A percentile compares a stretch with the other conserved stretches of the same genome.
Conservation (phyloP, 2,113 vertebrate species). For the Halcyon senegalensis region DNA sequence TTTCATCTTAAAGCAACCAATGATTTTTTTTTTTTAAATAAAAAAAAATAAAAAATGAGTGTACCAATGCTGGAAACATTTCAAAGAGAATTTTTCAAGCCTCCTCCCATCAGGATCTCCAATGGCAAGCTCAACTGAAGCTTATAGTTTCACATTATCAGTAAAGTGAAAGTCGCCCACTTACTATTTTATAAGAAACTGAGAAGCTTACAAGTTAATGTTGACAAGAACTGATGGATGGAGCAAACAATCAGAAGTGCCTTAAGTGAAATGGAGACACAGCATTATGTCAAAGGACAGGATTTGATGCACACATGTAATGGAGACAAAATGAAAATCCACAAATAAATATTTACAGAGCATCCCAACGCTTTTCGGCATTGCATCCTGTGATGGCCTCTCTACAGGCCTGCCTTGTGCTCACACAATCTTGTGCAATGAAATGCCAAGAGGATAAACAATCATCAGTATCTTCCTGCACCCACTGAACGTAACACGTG, state of each 20-base stretch:
- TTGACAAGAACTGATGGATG: not conserved
- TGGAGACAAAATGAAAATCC: not conserved
- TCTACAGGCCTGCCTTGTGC: not conserved
- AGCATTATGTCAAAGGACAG: not conserved
- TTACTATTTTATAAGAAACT: not conserved
- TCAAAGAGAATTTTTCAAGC: constrained; percentile 25
- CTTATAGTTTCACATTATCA: not conserved
- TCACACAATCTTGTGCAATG: not conserved
- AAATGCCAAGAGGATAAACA: not conserved
- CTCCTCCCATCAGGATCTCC: constrained; percentile 28
- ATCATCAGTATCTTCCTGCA: not conserved
- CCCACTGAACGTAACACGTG: not conserved
- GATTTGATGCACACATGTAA: not conserved
- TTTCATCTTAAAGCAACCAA: constrained; percentile 57
- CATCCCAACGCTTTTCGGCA: not conserved
- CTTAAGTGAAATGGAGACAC: not conserved
- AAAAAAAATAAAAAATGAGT: not conserved
- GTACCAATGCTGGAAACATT: constrained; percentile 46
- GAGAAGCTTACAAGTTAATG: not conserved
- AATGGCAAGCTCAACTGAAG: not conserved
- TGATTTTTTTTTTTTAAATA: constrained; percentile 12
- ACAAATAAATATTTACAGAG: not conserved
- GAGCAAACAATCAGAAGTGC: not conserved
- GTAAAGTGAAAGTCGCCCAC: not conserved
- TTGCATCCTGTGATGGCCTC: not conserved